Evolutionary conservation across 1,140 invertebrate genomes (phyloP), one percentile per base, ranked within the genome.

Genomic region (Homarus americanus): DNA sequence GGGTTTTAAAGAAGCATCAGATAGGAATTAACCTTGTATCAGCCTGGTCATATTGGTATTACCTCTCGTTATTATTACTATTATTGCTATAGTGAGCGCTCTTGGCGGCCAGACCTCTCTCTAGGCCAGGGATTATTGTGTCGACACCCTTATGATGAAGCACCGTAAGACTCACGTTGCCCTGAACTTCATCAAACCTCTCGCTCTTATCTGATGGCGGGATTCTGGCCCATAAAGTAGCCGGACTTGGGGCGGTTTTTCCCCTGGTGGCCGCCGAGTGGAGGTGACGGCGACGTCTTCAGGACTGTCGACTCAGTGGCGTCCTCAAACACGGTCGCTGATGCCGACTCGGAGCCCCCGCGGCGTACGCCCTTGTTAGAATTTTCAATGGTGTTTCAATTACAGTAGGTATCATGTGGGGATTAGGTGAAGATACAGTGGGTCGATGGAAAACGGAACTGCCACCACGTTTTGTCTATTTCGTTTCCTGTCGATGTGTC

Each of bases 351-450:
- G 0, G 49, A 7, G 63, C 34, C 36, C 38, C 0, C 0, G 83
- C 72, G 90, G 82, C n/a, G 24, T 83, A 76, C 32, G 91, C 41
- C 84, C 80, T 40, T 87, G 84, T 91, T 87, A 24, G 40, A 12
- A 24, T 63, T 87, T 63, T 87, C 79, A 91, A 91, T 91, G 84
- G 91, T 91, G 91, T 91, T 91, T 91, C 91, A 91, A 91, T 91
- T 91, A 91, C 84, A 91, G 78, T 79, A 44, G 84, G 91, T 87
- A 91, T 91, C 91, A 91, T 87, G 91, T 91, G 83, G 84, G 85
- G 91, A 91, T 91, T 91, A 91, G 83, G 84, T 91, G 84, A 86
- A 87, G 91, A 87, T 91, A 91, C 84, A 82, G 80, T 82, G 63
- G 80, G 82, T 69, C 82, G 66, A 75, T 53, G 83, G 83, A 86